A percentile compares a stretch with the other conserved stretches of the same genome.
phyloP scores from a whole-genome alignment of 2,888 invertebrate species.

The Drosophila imparisetae region DNA sequence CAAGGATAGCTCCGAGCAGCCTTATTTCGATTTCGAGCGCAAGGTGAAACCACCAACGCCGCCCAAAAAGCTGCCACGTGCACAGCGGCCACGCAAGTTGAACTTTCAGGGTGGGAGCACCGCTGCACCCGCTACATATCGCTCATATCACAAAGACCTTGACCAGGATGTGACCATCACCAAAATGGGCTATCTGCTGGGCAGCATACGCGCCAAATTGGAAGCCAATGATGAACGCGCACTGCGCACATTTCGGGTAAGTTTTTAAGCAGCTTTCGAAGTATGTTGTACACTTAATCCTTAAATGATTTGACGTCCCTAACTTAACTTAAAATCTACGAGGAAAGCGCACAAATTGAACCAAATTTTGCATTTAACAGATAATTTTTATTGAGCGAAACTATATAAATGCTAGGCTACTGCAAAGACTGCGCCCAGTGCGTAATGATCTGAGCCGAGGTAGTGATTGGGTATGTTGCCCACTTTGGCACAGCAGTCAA shows the following conservation, averaged over 20 bases:
- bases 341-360: background rate
- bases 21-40: conserved; percentile 82
- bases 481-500: conserved; percentile 86
- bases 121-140: conserved; percentile 73
- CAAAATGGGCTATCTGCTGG: conserved; percentile 82
- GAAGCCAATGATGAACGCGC: conserved; percentile 82
- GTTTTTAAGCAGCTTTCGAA: conserved; percentile 15
- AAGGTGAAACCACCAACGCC: conserved; percentile 79
- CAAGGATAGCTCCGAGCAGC: conserved; percentile 30
- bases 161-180: conserved; percentile 82
- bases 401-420: conserved; percentile 42
- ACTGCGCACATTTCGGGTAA: conserved; percentile 79
- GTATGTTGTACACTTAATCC: background rate
- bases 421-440: conserved; percentile 89
- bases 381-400: conserved; percentile 8
- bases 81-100: conserved; percentile 69
- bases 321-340: background rate
- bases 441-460: conserved; percentile 94
- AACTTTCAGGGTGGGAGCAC: conserved; percentile 63
- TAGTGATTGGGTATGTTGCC: conserved; percentile 90
- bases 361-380: background rate
- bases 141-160: conserved; percentile 81
- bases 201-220: conserved; percentile 80
- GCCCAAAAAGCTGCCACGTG: conserved; percentile 61
- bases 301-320: background rate